Evolutionary conservation across 2,113 vertebrate genomes (phyloP), one percentile per base, ranked within the genome.

Genomic region (Oryctolagus cuniculus): DNA sequence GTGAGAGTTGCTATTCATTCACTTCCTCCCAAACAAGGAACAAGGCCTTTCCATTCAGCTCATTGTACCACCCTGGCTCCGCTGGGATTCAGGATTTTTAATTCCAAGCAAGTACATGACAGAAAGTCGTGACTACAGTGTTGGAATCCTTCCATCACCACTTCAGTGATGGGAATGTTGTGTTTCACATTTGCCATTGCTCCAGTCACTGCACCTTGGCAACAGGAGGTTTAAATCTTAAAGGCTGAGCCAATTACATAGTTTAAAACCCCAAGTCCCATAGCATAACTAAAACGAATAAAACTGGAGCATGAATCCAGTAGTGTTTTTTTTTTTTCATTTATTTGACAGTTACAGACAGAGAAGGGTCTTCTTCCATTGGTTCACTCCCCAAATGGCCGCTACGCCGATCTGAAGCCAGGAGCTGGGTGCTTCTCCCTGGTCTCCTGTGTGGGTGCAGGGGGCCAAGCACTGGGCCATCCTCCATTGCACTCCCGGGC

Each of bases 1-100:
- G 15, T 8, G 11, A 89, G 61, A 66, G 36, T 63, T 85, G 24
- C 38, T 64, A 0, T 51, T 64, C 17, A 8, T 80, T n/a, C 36
- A 80, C 64, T 88, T 44, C 36, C 73, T 88, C 38, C n/a, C 38
- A 80, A 89, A 69, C 5, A 27, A 73, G 75, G 61, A 93, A 74
- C 31, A 74, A 44, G 31, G 55, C 24, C 63, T 63, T 88, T 29
- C 49, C 66, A 63, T 53, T 89, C 64, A 83, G 0, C 83, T 24
- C 38, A 36, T 44, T 31, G 19, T 73, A 34, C n/a, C 36, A 66
- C 63, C 75, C 87, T 70, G 69, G 53, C 51, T 70, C 21, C 10
- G n/a, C 25, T 29, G 51, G 36, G 51, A 93, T 74, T 86, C 1
- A 0, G 12, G 79, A 66, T 67, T 72, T 38, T n/a, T 69, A 63